Percentiles rank a stretch among this genome's conserved stretches.
Conservation (phyloP, 2,113 vertebrate species). For the Platichthys stellatus region DNA sequence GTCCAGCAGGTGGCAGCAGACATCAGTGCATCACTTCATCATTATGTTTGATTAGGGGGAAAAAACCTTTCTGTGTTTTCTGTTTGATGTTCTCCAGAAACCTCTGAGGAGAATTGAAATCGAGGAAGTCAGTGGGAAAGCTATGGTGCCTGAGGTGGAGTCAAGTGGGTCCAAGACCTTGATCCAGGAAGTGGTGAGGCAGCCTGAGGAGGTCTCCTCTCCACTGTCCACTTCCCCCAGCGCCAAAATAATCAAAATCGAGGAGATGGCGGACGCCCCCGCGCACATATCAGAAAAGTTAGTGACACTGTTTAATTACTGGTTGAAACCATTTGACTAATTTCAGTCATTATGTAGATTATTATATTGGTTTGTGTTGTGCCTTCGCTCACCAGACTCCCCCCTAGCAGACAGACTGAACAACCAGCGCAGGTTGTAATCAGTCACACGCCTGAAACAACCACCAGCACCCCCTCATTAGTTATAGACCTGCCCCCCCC, state of each 20-base stretch:
- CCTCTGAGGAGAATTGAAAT: conserved; percentile 89
- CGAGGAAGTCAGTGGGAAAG: conserved; percentile 86
- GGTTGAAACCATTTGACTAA: background rate
- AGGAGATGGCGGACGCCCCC: conserved; percentile 80
- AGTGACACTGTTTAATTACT: background rate
- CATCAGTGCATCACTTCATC: no score
- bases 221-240: conserved; percentile 77
- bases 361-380: background rate
- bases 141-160: conserved; percentile 44
- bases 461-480: background rate
- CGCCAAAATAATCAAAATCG: conserved; percentile 93
- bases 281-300: conserved; percentile 71
- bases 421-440: background rate
- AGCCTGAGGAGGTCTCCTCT: conserved; percentile 35
- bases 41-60: no score
- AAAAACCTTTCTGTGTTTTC: background rate
- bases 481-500: conserved; percentile 77
- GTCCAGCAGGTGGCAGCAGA: no score
- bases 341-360: background rate
- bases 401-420: background rate
- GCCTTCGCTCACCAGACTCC: conserved; percentile 32
- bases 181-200: conserved; percentile 26
- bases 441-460: background rate
- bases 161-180: background rate
- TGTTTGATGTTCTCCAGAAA: conserved; percentile 81